phyloP scores from a whole-genome alignment of 1,140 invertebrate species.

The Drosophila punjabiensis region DNA sequence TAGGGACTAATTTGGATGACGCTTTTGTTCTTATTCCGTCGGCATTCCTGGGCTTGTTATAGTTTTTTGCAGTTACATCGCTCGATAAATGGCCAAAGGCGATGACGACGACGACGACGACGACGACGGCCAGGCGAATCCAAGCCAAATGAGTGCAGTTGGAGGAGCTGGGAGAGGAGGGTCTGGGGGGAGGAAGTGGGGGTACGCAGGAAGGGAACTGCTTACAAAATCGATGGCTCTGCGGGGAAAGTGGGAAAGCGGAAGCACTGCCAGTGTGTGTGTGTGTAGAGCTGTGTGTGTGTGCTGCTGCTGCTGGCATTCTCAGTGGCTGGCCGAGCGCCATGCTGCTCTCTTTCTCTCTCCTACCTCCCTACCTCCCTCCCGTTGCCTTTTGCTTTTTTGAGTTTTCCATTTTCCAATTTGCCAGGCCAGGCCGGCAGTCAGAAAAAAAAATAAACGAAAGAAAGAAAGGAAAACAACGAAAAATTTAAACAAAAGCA shows the following conservation, averaged over 20 bases:
- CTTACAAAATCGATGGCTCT: slow-evolving; percentile 54
- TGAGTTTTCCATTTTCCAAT: slow-evolving; percentile 74
- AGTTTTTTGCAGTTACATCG: slow-evolving; percentile 32
- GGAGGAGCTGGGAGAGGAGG: slow-evolving; percentile 3
- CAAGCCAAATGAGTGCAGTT: slow-evolving; percentile 62
- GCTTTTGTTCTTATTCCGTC: slow-evolving; percentile 21
- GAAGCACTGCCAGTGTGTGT: background rate
- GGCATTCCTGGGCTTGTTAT: slow-evolving; percentile 36
- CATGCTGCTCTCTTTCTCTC: slow-evolving; percentile 10
- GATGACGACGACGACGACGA: slow-evolving; percentile 37
- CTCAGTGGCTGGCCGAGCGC: slow-evolving; percentile 26
- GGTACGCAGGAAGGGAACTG: slow-evolving; percentile 8
- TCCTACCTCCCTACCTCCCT: background rate
- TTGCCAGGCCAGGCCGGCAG: slow-evolving; percentile 45
- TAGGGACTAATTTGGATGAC: background rate
- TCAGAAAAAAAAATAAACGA: background rate
- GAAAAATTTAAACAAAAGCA: slow-evolving; percentile 29
- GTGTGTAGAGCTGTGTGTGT: slow-evolving; percentile 6
- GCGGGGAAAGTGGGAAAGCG: background rate
- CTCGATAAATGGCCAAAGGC: slow-evolving; percentile 58
- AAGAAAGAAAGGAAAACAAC: slow-evolving; percentile 21
- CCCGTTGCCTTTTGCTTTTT: slow-evolving; percentile 44
- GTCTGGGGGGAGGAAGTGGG: background rate
- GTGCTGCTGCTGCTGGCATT: background rate
- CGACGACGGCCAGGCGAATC: slow-evolving; percentile 35